A percentile compares a stretch with the other conserved stretches of the same genome.
Conservation (phyloP, 2,888 invertebrate species). For the Lobophora halterata region DNA sequence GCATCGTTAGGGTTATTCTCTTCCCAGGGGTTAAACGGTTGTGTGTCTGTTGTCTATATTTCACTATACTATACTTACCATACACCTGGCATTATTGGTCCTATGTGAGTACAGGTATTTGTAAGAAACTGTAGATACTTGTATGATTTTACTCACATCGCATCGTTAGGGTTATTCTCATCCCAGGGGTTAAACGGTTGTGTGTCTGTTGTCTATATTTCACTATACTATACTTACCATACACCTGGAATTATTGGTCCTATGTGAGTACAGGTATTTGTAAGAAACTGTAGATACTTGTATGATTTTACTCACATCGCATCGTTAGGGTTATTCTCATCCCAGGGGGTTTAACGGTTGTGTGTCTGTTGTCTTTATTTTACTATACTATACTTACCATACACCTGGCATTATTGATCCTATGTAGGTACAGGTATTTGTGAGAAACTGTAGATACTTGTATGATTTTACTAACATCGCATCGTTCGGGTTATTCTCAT, state of each 20-base stretch:
- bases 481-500: slow-evolving; percentile 13
- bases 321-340: slow-evolving; percentile 13
- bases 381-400: slow-evolving; percentile 17
- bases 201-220: slow-evolving; percentile 25
- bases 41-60: slow-evolving; percentile 25
- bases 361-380: slow-evolving; percentile 25
- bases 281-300: no score
- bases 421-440: no score
- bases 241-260: slow-evolving; percentile 5
- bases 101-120: no score
- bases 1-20: slow-evolving; percentile 13
- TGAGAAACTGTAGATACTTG: no score
- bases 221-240: slow-evolving; percentile 17
- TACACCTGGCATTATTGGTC: slow-evolving; percentile 5
- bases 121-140: no score
- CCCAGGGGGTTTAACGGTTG: slow-evolving; percentile 3
- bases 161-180: slow-evolving; percentile 13
- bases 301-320: no score
- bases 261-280: no score
- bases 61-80: slow-evolving; percentile 17
- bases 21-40: slow-evolving; percentile 2
- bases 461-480: no score
- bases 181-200: slow-evolving; percentile 2
- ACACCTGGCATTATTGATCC: slow-evolving; percentile 5
- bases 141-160: no score